Evolutionary conservation across 1,140 invertebrate species (phyloP), one percentile per base, ranked within the genome.

Genomic region (Listronotus bonariensis): DNA sequence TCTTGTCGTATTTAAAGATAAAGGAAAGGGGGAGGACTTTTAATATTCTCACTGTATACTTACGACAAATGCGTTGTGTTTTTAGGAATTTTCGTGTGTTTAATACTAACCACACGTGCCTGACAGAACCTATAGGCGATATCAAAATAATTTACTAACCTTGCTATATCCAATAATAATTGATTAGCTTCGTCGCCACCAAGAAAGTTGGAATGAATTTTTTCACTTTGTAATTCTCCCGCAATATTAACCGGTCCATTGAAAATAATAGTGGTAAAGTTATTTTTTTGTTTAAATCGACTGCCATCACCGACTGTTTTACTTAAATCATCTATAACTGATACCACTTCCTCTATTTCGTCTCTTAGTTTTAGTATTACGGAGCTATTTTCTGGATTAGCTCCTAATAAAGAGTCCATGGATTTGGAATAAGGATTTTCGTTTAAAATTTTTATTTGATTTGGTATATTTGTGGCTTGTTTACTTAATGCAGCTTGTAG

Each of bases 201-300:
- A 18, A 78, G 59, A 26, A 58, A 64, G 26, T 71, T 61, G 6
- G 60, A 59, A 52, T 55, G 51, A 12, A 77, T 45, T 42, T 66
- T 61, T 18, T 73, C 55, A 34, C 71, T 32, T 20, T 65, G 60
- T 48, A 68, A 62, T 43, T 64, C 62, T 10, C 72, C 71, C 36
- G 71, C 51, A 6, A 78, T 62, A 69, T 74, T 59, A 12, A 76
- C 65, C 10, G 63, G 49, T 46, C 72, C 72, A 55, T 73, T 76
- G 8, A 78, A 59, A 34, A 65, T 68, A 11, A 79, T 64, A 26
- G 60, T 71, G 31, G 74, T 68, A 52, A 68, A 68, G 14, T 11
- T 61, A 12, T 10, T 15, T 32, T 14, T 15, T 40, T 8, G n/a
- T 6, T n/a, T 36, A 6, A 34, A 26, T 48, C 3, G 68, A 48